Evolutionary conservation across 2,888 invertebrate species (phyloP).

Genomic region (Ernsta delagoae): DNA sequence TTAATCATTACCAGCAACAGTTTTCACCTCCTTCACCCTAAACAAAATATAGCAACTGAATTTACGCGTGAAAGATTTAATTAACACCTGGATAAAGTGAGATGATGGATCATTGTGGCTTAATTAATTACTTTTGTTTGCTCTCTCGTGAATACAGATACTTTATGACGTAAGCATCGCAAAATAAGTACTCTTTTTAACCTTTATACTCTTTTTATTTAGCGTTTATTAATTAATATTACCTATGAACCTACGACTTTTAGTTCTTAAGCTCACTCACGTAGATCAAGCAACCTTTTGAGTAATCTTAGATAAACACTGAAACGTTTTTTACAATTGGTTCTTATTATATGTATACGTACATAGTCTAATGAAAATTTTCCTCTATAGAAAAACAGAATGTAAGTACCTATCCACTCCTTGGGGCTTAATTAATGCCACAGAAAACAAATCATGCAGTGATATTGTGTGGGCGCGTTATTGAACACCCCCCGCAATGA

Average conservation of each 20-base stretch:
- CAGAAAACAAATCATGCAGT: conserved; percentile 6
- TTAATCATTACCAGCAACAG: background rate
- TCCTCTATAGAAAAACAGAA: background rate
- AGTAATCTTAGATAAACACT: no score
- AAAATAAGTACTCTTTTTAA: no score
- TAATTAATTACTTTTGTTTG: conserved; percentile 51
- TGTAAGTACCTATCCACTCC: background rate
- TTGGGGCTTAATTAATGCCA: conserved; percentile 1
- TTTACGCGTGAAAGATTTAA: conserved; percentile 32
- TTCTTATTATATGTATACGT: no score
- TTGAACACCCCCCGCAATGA: conserved; percentile 69
- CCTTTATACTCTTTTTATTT: no score
- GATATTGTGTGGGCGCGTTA: conserved; percentile 47
- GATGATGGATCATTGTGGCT: conserved; percentile 47
- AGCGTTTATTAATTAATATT: no score
- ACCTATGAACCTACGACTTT: no score
- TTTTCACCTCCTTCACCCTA: background rate
- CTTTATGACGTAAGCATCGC: no score
- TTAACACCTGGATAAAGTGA: conserved; percentile 45
- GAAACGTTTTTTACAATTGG: no score
- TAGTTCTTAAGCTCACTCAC: no score
- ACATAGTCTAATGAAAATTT: no score
- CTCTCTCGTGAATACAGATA: conserved; percentile 12
- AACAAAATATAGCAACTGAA: background rate
- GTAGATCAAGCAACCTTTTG: no score